A percentile compares a stretch with the other conserved stretches of the same genome.
These are phyloP conservation scores for Chaetodon auriga DNA, from an alignment of 2,113 vertebrate genomes.

Conservation along the genomic window DNA sequence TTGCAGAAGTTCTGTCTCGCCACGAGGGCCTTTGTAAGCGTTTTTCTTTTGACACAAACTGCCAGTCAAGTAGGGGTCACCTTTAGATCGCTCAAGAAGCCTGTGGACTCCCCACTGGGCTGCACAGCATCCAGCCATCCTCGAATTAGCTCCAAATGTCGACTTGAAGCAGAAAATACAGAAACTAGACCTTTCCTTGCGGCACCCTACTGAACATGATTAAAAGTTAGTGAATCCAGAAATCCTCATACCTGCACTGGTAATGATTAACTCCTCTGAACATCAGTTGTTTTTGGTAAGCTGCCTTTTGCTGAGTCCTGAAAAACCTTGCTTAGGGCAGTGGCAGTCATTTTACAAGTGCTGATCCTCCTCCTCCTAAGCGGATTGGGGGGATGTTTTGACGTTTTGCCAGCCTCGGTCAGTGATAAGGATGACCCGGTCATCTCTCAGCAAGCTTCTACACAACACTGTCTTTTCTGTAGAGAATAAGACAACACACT, in stretches of 20 bases:
- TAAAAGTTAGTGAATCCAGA: slow-evolving; percentile 25
- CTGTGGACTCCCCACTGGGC: slow-evolving; percentile 56
- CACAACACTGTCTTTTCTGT: slow-evolving; percentile 56
- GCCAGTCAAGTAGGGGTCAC: slow-evolving; percentile 66
- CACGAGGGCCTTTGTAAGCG: slow-evolving; percentile 30
- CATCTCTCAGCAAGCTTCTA: slow-evolving; percentile 58
- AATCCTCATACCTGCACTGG: slow-evolving; percentile 20
- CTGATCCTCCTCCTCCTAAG: slow-evolving; percentile 74
- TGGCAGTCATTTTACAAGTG: slow-evolving; percentile 70
- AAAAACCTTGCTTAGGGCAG: slow-evolving; percentile 56
- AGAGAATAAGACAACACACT: slow-evolving; percentile 47
- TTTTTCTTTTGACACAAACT: slow-evolving; percentile 29
- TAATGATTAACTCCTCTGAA: slow-evolving; percentile 51
- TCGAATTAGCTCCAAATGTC: slow-evolving; percentile 19
- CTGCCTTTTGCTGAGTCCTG: slow-evolving; percentile 63
- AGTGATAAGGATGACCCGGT: slow-evolving; percentile 77
- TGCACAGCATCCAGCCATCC: slow-evolving; percentile 30
- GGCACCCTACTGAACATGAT: slow-evolving; percentile 16
- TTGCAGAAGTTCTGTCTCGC: slow-evolving; percentile 5
- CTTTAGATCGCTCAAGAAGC: slow-evolving; percentile 44
- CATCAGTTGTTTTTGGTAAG: slow-evolving; percentile 63
- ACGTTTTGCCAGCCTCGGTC: slow-evolving; percentile 61
- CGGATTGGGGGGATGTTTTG: slow-evolving; percentile 68
- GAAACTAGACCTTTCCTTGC: background rate
- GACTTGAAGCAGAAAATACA: background rate